Evolutionary conservation across 2,797 vertebrate genomes (phyloP).

Genomic region (Leptoclinus maculatus): DNA sequence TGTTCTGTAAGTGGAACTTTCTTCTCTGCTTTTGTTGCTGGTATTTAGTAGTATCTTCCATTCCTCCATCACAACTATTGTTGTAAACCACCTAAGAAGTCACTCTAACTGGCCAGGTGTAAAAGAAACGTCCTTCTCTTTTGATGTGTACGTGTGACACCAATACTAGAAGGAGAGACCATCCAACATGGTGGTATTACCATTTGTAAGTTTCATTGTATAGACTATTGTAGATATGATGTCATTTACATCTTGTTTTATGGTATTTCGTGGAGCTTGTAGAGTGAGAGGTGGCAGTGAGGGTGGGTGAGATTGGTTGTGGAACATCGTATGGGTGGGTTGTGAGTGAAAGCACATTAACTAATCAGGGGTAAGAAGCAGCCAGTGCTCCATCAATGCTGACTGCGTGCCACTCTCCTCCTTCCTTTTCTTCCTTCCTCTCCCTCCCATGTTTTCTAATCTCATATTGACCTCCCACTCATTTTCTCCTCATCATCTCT

Average conservation of each 20-base stretch:
- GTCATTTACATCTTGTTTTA: background rate
- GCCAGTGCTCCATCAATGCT: background rate
- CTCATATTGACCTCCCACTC: constrained; percentile 2
- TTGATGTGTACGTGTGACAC: background rate
- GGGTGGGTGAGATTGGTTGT: background rate
- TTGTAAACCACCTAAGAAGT: background rate
- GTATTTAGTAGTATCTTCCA: background rate
- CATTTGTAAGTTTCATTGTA: background rate
- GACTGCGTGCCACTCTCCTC: background rate
- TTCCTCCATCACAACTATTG: background rate
- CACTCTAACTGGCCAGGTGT: background rate
- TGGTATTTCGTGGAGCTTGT: background rate
- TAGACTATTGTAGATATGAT: background rate
- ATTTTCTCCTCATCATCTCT: constrained; percentile 1
- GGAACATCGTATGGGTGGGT: background rate
- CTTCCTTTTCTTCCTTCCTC: background rate
- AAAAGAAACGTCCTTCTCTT: background rate
- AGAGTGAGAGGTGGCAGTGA: background rate
- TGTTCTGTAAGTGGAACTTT: background rate
- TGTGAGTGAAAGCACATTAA: background rate
- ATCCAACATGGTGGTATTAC: background rate
- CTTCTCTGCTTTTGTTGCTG: background rate
- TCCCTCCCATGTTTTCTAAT: constrained; percentile 17
- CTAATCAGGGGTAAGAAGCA: constrained; percentile 3
- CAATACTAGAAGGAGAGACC: background rate